Conservation (phyloP, 2,888 invertebrate genomes). For the Sialis lutaria region DNA sequence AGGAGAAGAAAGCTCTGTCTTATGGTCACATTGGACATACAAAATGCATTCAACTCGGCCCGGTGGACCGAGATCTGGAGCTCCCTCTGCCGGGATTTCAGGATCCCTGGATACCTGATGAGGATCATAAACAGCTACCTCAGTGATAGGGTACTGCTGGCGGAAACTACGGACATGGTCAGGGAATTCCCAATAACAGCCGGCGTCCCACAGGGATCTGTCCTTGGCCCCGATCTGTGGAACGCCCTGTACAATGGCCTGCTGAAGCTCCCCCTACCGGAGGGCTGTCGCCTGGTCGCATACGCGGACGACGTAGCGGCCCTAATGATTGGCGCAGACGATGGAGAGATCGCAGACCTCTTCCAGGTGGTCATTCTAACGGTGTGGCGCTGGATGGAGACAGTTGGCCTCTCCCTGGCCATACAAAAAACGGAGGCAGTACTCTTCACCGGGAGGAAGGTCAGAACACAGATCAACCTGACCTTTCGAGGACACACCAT, state of each 20-base stretch:
- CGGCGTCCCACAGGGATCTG: too few relatives aligned
- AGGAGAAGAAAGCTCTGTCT: background rate
- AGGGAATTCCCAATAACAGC: too few relatives aligned
- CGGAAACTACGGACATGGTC: too few relatives aligned
- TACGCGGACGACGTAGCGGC: too few relatives aligned
- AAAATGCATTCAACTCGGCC: background rate
- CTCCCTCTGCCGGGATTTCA: background rate
- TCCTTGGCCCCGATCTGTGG: too few relatives aligned
- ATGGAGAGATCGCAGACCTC: too few relatives aligned
- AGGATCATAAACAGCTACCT: background rate
- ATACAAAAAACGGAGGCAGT: background rate
- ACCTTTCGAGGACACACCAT: background rate
- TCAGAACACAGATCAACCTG: background rate
- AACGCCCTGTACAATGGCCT: too few relatives aligned
- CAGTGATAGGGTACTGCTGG: background rate
- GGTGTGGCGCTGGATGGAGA: background rate
- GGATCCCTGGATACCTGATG: background rate
- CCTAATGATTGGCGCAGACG: too few relatives aligned
- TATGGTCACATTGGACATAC: background rate
- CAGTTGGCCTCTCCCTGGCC: background rate
- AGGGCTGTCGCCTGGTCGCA: too few relatives aligned
- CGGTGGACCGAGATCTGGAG: background rate
- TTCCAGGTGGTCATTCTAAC: too few relatives aligned
- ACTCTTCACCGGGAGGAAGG: background rate
- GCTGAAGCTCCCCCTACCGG: too few relatives aligned